Evolutionary conservation across 2,797 vertebrate genomes (phyloP).

Genomic region (Paguma larvata): DNA sequence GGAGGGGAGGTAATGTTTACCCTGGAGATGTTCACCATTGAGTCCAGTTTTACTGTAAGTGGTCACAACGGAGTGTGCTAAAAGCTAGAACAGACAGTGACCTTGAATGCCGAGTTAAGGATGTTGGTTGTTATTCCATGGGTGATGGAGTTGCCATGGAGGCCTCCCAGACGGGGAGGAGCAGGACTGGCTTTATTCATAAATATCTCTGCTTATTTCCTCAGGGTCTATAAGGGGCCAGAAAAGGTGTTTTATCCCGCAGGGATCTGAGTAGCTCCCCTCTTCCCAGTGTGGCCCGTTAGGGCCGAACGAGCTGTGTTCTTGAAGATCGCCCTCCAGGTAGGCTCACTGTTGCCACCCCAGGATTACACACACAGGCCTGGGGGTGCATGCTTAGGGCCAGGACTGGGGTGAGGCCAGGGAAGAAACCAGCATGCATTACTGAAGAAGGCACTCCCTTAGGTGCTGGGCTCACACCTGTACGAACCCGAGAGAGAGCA

Average conservation of each 20-base stretch:
- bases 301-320: background rate
- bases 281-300: background rate
- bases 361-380: background rate
- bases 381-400: background rate
- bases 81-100: background rate
- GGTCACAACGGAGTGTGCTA: background rate
- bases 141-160: background rate
- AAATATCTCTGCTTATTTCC: background rate
- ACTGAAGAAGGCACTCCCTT: background rate
- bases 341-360: background rate
- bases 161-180: background rate
- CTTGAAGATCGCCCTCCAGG: background rate
- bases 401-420: background rate
- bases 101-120: background rate
- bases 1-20: background rate
- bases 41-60: background rate
- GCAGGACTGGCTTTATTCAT: background rate
- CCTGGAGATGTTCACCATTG: background rate
- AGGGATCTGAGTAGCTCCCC: background rate
- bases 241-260: background rate
- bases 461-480: too few relatives aligned
- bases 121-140: background rate
- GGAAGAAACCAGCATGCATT: fast-evolving
- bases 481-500: background rate
- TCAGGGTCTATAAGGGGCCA: background rate